Conservation (phyloP, 2,888 invertebrate species). For the Corbicula japonica region DNA sequence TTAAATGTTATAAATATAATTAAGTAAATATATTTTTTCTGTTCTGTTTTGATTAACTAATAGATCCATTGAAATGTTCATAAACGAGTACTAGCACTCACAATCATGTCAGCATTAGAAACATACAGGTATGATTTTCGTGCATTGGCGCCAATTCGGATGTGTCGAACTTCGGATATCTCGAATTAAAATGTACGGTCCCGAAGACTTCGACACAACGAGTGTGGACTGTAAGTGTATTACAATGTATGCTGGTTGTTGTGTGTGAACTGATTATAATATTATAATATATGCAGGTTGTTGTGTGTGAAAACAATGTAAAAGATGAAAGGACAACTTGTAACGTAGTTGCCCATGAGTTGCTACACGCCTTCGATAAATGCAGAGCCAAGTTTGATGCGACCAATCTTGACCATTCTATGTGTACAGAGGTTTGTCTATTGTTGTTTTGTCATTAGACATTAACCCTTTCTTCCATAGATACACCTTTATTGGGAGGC, state of each 20-base stretch:
- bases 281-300: conserved; percentile 89
- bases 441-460: neutral
- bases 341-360: conserved; percentile 94
- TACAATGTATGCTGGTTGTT: neutral
- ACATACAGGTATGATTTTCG: neutral
- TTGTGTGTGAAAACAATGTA: conserved; percentile 96
- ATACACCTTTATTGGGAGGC: too few relatives aligned
- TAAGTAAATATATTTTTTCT: too few relatives aligned
- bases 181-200: neutral
- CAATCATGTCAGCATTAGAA: neutral
- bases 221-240: neutral
- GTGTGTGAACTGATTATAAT: neutral
- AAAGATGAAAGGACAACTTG: conserved; percentile 72
- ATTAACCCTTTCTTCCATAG: too few relatives aligned
- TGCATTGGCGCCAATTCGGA: too few relatives aligned
- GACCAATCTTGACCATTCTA: conserved; percentile 95
- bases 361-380: conserved; percentile 98
- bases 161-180: too few relatives aligned
- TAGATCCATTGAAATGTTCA: too few relatives aligned
- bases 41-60: too few relatives aligned
- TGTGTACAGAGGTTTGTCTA: conserved; percentile 92
- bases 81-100: too few relatives aligned
- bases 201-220: neutral
- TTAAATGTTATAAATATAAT: too few relatives aligned
- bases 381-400: conserved; percentile 96